Percentiles rank a stretch among this genome's conserved stretches.
Evolutionary conservation across 2,888 invertebrate species (phyloP).

Genomic region (Linnaemya vulpina): DNA sequence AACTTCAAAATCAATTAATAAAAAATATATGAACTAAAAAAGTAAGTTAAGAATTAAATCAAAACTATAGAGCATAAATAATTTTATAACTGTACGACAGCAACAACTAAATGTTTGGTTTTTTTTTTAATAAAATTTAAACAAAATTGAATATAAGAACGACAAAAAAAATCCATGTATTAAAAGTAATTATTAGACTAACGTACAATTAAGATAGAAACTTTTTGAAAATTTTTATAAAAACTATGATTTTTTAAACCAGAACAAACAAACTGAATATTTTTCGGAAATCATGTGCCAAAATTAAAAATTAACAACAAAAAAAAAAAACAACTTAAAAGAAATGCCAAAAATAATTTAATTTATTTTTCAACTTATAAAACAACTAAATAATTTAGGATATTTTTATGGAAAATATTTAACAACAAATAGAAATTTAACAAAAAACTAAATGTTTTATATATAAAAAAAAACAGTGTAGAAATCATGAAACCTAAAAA

Average conservation of each 20-base stretch:
- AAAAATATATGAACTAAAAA: background rate
- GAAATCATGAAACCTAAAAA: background rate
- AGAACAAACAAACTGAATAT: slow-evolving; percentile 14
- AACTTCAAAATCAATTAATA: background rate
- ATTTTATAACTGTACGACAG: slow-evolving; percentile 30
- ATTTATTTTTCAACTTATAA: slow-evolving; percentile 53
- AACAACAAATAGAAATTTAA: slow-evolving; percentile 23
- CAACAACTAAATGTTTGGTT: slow-evolving; percentile 40
- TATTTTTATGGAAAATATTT: slow-evolving; percentile 44
- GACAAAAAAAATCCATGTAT: background rate
- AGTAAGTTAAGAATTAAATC: slow-evolving; percentile 26
- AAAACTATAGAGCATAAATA: slow-evolving; percentile 46
- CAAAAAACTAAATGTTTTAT: slow-evolving; percentile 15
- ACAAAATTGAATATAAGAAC: slow-evolving; percentile 59
- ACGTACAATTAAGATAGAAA: slow-evolving; percentile 6
- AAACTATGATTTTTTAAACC: slow-evolving; percentile 22
- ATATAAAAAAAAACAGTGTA: background rate
- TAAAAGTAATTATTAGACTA: slow-evolving; percentile 33
- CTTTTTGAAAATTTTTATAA: slow-evolving; percentile 36
- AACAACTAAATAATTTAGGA: slow-evolving; percentile 70
- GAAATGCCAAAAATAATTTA: slow-evolving; percentile 26
- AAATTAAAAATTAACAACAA: slow-evolving; percentile 75
- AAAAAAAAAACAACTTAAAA: slow-evolving; percentile 64
- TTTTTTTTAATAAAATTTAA: slow-evolving; percentile 59
- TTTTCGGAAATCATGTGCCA: slow-evolving; percentile 82